Base-by-base conservation (phyloP, 2,113 vertebrate genomes). In the Boulengeromyrus knoepffleri region DNA sequence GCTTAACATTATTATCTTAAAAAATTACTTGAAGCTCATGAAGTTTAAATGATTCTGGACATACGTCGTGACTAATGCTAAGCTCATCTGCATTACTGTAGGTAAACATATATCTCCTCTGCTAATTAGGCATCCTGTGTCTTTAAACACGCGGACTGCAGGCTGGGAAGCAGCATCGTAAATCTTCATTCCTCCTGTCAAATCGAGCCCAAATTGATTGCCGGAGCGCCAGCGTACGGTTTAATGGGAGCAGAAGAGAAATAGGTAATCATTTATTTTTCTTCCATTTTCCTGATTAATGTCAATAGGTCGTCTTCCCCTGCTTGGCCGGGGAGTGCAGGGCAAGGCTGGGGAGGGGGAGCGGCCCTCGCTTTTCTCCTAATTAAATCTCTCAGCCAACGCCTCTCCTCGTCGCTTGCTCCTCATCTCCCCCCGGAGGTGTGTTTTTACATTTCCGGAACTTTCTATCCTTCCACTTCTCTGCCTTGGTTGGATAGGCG, bases 101-200 rank as follows among this genome's bases (percentile, higher is more conserved):
- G 87, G 56, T 88, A 92, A 92, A 90, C 90, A 89, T 90, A 89
- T 90, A 90, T 89, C 88, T 15, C 45, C 85, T 45, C 24, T 2
- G 46, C 70, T 91, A 89, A 92, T 89, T 50, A 92, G 90, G 91
- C 88, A 85, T 84, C 90, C 89, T 85, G 83, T 90, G 89, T 92
- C 90, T 91, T 91, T 89, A 88, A 91, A 49, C 13, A 31, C 4
- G 15, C 21, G 4, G 66, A 58, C 85, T 66, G 89, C 80, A 46
- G 77, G 83, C n/a, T 47, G 3, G n/a, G 15, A 66, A 24, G 56
- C 27, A 27, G 50, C 42, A 50, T 24, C 45, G 50, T 89, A 89
- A 89, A 89, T 89, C 88, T 89, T 89, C 62, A 89, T 74, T 53
- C 46, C 80, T 36, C 7, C 74, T 83, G 70, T 66, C 80, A 66